Evolutionary conservation across 2,113 vertebrate species (phyloP).

Genomic region (Clarias gariepinus): DNA sequence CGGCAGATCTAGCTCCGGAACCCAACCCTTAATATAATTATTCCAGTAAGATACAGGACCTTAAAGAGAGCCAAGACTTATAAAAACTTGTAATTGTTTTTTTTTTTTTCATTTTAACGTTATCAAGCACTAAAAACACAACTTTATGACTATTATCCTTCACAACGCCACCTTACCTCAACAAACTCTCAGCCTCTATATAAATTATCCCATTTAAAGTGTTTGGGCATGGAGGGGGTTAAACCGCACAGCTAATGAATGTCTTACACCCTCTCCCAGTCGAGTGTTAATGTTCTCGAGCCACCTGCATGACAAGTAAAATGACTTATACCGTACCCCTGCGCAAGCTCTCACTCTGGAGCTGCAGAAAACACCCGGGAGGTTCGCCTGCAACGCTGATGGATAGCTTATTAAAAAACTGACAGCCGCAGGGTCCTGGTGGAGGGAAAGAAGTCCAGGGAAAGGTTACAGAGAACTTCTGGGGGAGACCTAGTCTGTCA

Average conservation of each 20-base stretch:
- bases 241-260: background rate
- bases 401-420: slow-evolving; percentile 39
- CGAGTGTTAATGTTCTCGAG: background rate
- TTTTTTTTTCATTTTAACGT: background rate
- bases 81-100: no score
- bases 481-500: slow-evolving; percentile 8
- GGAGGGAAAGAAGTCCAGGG: slow-evolving; percentile 27
- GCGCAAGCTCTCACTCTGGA: background rate
- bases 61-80: background rate
- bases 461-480: slow-evolving; percentile 24
- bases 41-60: no score
- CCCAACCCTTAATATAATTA: no score
- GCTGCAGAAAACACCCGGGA: slow-evolving; percentile 20
- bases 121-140: background rate
- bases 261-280: background rate
- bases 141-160: background rate
- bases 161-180: background rate
- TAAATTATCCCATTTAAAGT: background rate
- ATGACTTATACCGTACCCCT: background rate
- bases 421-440: slow-evolving; percentile 27
- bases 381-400: slow-evolving; percentile 30
- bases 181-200: background rate
- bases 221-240: background rate
- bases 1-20: no score
- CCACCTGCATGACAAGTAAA: background rate